Evolutionary conservation across 2,888 invertebrate genomes (phyloP), one percentile per base, ranked within the genome.

Genomic region (Spatulosminthurus flaviceps): DNA sequence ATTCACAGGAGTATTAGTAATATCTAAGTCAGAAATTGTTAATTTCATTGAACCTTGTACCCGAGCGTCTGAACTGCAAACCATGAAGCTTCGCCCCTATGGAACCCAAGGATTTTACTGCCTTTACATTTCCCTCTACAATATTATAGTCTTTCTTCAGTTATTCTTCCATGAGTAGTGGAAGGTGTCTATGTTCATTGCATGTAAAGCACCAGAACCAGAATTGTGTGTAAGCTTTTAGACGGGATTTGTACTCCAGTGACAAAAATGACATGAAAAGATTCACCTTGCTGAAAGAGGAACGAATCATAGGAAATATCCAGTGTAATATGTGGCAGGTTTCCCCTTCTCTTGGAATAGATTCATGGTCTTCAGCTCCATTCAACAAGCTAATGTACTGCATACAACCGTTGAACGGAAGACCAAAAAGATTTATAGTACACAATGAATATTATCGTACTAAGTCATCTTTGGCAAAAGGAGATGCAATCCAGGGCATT

Each of bases 291-390:
- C n/a, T n/a, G n/a, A n/a, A 24, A 64, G 64, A 64, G 64, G 64
- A 64, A 64, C 13, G 64, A 24, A 64, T n/a, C 11, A 24, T 19
- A 64, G 26, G 51, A 51, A 51, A 51, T 51, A 7, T 19, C n/a
- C 51, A 51, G 16, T 51, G 51, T 51, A 19, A 13, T n/a, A 51
- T 51, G 16, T 70, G 70, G 70, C 70, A 70, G 28, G 41, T 70
- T 70, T 16, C 28, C 34, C 41, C 42, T 34, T 70, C 34, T 70
- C 42, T 34, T 70, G 34, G 34, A 70, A 41, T 1, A 72, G 72
- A 51, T 72, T 51, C 72, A 72, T 72, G 51, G 41, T 24, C 51
- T 72, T 70, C 42, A 74, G 74, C 34, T 74, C 75, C 75, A 76
- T 76, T 76, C 67, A 76, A 42, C 22, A 41, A 43, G 41, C 66